Base-by-base conservation (phyloP, 2,888 invertebrate genomes). In the Microdon myrmicae region DNA sequence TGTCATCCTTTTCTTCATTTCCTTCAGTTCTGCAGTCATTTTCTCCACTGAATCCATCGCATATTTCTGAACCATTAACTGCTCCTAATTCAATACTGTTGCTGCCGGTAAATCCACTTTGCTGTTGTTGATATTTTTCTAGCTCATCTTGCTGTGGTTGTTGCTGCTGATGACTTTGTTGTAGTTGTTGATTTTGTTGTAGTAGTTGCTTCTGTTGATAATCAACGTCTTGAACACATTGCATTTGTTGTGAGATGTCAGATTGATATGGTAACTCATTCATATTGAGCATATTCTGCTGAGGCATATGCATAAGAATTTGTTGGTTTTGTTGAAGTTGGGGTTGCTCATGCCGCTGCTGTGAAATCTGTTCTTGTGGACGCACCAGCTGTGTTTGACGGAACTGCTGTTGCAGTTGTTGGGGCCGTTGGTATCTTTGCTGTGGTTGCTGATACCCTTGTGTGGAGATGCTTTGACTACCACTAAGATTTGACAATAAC, bases 261-360 rank as follows among this genome's bases (percentile, higher is more conserved):
- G n/a, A 35, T 26, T 56, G 51, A 22, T 49, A 64, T 23, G 41
- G 4, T 2, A 51, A 47, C 5, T 49, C 22, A 13, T 47, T 58
- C 14, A 64, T 26, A 2, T 51, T 51, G 25, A 64, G 37, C 2
- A 64, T 17, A 26, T 47, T 58, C 2, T 58, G 43, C 7, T 25
- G 29, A 0, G 49, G 28, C 23, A 56, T 35, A 20, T 51, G 61
- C 43, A 58, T 34, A 9, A 47, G 3, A n/a, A n/a, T n/a, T 14
- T 45, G 47, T 12, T 45, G 53, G 4, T 34, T 53, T 5, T 45
- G 59, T n/a, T 56, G 48, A 3, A 37, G 48, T 3, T 41, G 41
- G 6, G 17, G n/a, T n/a, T n/a, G n/a, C n/a, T n/a, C n/a, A n/a
- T n/a, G n/a, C n/a, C n/a, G n/a, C n/a, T n/a, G n/a, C n/a, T n/a